Base-by-base conservation (phyloP, 2,888 invertebrate species). In the Rhagium mordax region DNA sequence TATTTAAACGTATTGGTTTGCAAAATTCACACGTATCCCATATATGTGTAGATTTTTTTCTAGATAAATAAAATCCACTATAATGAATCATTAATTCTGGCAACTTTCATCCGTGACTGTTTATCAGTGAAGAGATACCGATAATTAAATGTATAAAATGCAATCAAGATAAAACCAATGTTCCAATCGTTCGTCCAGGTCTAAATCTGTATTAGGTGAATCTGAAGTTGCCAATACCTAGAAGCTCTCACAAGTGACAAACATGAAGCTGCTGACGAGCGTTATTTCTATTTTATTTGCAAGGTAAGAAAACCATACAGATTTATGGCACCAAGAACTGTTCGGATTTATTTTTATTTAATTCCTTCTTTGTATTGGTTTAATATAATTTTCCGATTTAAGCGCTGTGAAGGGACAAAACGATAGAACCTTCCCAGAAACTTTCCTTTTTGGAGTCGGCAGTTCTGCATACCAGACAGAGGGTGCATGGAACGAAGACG, bases 401-500 rank as follows among this genome's bases (percentile, higher is more conserved):
- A 59, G 59, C 16, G 10, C 18, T 13, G 20, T 8, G 18, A 47
- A n/a, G 2, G 21, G 15, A 3, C 16, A 51, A 13, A 5, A 49
- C 6, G 55, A 51, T 27, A 57, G 55, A 60, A 59, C 47, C 7
- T 76, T 77, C 27, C 77, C 77, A 3, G 8, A 47, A 6, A 15
- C 55, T 10, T 71, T 77, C 24, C 55, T 61, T 27, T 76, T 77
- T 61, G 78, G 75, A 6, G 64, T 64, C 29, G 76, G 71, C 5
- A 72, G 76, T 1, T 72, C 76, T 1, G 29, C 78, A 10, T 78
- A 76, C 47, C 78, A 78, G 66, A 60, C 71, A 16, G 78, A 78
- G 61, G 78, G 78, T 13, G 79, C 67, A 7, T 77, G 77, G 77
- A 59, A 79, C n/a, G 69, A 60, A 65, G 79, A 77, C 51, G 92